These are phyloP conservation scores for Eleutherodactylus coqui DNA, from an alignment of 2,797 vertebrate genomes.

Conservation along the genomic window DNA sequence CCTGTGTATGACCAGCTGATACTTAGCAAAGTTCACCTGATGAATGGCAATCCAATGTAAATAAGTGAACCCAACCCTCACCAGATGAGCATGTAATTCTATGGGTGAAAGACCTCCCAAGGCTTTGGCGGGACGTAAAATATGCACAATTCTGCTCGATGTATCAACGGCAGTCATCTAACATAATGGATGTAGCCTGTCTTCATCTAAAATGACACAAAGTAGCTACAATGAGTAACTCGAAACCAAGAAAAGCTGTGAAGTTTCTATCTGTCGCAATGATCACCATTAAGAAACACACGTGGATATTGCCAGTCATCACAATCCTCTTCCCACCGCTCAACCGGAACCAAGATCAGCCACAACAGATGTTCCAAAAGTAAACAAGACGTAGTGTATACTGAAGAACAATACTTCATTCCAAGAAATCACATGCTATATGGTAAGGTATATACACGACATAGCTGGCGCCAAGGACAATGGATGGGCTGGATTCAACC, in stretches of 20 bases:
- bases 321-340: constrained; percentile 36
- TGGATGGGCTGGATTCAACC: neutral
- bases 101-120: neutral
- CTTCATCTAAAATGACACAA: neutral
- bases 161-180: neutral
- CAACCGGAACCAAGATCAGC: constrained; percentile 30
- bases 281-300: constrained; percentile 21
- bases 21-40: constrained; percentile 76
- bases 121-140: neutral
- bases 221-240: constrained; percentile 15
- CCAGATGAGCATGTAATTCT: constrained; percentile 39
- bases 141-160: neutral
- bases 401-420: neutral
- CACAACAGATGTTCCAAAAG: constrained; percentile 36
- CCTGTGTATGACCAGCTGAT: constrained; percentile 71
- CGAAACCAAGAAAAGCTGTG: constrained; percentile 38
- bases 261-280: constrained; percentile 33
- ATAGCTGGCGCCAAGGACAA: neutral
- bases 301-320: constrained; percentile 22
- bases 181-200: neutral
- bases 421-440: constrained; percentile 13
- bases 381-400: neutral
- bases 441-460: neutral
- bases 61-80: constrained; percentile 51
- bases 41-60: constrained; percentile 68